Percentiles rank a stretch among this genome's conserved stretches.
These are phyloP conservation scores for Tachysurus fulvidraco DNA, from an alignment of 2,113 vertebrate genomes.

Conservation along the genomic window DNA sequence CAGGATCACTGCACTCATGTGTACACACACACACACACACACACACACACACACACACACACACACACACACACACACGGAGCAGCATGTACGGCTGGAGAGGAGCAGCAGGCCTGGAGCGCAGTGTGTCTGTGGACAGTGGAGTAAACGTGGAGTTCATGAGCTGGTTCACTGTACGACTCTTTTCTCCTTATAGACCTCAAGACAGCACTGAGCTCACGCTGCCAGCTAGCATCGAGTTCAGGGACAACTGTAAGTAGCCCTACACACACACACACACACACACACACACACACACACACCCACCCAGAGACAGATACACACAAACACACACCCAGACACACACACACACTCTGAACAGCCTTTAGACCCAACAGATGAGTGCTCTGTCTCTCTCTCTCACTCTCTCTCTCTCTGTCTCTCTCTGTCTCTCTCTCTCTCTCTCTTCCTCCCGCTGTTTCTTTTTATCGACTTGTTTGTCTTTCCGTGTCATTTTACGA, in stretches of 20 bases:
- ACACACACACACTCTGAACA: no score
- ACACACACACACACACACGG: not conserved
- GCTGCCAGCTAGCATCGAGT: constrained; percentile 93
- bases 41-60: constrained; percentile 22
- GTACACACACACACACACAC: constrained; percentile 22
- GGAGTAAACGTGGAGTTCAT: not conserved
- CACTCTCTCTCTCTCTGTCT: no score
- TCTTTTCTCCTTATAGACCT: constrained; percentile 71
- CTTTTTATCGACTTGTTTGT: not conserved
- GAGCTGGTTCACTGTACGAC: constrained; percentile 51
- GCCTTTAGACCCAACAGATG: no score
- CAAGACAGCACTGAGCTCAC: constrained; percentile 85
- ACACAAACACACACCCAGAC: not conserved
- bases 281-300: not conserved
- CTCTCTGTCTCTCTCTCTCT: no score
- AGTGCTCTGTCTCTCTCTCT: no score
- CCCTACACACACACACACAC: not conserved
- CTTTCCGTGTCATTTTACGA: not conserved
- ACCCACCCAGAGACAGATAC: no score
- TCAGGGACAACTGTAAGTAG: constrained; percentile 95
- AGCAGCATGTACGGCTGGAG: constrained; percentile 5
- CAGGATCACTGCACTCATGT: constrained; percentile 2
- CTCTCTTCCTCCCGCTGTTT: not conserved
- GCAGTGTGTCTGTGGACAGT: constrained; percentile 39
- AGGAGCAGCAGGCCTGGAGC: constrained; percentile 40